Evolutionary conservation across 2,113 vertebrate genomes (phyloP).

Genomic region (Pseudopipra pipra): DNA sequence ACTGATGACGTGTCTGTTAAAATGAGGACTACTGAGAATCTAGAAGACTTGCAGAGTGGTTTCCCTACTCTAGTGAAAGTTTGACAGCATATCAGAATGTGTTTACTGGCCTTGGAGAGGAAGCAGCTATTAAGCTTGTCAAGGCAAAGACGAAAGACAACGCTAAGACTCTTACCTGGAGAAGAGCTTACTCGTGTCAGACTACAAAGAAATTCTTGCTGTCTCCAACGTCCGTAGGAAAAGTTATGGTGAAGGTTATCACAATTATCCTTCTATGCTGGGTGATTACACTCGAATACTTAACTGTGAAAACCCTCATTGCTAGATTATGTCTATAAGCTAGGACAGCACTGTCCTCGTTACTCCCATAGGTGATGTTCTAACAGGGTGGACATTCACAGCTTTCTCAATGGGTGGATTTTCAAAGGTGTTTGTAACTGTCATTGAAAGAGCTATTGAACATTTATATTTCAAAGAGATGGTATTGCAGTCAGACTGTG

Average conservation of each 20-base stretch:
- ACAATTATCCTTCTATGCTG: not conserved
- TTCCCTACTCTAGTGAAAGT: not conserved
- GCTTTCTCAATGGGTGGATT: not conserved
- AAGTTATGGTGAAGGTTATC: not conserved
- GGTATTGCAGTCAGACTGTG: not conserved
- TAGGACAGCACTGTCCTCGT: not conserved
- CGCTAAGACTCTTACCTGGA: not conserved
- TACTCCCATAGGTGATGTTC: not conserved
- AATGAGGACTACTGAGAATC: not conserved
- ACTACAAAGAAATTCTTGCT: not conserved
- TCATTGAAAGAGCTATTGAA: not conserved
- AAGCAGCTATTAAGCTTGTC: not conserved
- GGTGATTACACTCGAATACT: not conserved
- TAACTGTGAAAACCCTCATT: not conserved
- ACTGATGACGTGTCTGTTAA: accelerated
- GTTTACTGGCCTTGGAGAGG: not conserved
- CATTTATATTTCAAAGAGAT: not conserved
- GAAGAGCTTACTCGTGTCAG: not conserved
- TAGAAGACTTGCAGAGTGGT: not conserved
- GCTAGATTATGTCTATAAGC: not conserved
- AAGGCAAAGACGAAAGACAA: not conserved
- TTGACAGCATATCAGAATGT: not conserved
- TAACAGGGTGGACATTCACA: not conserved
- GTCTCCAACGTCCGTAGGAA: not conserved
- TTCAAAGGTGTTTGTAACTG: not conserved